phyloP scores from a whole-genome alignment of 2,113 vertebrate genomes.

The Sclerurus mexicanus region DNA sequence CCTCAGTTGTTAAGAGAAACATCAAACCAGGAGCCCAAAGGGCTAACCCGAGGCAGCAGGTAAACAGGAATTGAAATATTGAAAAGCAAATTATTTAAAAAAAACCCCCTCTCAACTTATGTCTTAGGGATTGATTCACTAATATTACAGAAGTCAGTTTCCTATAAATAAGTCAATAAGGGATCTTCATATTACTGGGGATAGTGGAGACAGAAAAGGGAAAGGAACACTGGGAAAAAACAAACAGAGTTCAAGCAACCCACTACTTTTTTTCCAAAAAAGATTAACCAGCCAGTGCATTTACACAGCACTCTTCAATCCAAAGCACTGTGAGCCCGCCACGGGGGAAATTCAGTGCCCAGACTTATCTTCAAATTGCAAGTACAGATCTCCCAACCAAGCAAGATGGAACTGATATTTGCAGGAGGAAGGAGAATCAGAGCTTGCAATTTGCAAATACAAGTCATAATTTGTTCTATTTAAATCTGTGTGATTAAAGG shows the following conservation, averaged over 20 bases:
- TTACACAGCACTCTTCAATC: neutral
- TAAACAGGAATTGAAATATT: neutral
- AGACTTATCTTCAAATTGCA: neutral
- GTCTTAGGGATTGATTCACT: neutral
- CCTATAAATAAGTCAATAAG: neutral
- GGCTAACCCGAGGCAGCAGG: neutral
- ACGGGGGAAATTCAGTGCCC: neutral
- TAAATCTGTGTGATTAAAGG: conserved; percentile 13
- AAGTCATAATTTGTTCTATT: conserved; percentile 31
- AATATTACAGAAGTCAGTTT: neutral
- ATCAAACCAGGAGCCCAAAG: neutral
- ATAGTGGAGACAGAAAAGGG: neutral
- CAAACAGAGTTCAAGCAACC: neutral
- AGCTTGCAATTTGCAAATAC: conserved; percentile 10
- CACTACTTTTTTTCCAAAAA: neutral
- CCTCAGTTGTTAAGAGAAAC: neutral
- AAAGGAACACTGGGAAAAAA: neutral
- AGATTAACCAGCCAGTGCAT: neutral
- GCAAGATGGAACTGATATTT: neutral
- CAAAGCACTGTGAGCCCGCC: neutral
- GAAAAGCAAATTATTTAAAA: neutral
- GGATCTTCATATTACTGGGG: neutral
- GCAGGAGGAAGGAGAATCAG: neutral
- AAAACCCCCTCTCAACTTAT: neutral
- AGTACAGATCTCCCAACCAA: neutral